Conservation (phyloP, 2,888 invertebrate genomes). For the Eremobia ochroleuca region DNA sequence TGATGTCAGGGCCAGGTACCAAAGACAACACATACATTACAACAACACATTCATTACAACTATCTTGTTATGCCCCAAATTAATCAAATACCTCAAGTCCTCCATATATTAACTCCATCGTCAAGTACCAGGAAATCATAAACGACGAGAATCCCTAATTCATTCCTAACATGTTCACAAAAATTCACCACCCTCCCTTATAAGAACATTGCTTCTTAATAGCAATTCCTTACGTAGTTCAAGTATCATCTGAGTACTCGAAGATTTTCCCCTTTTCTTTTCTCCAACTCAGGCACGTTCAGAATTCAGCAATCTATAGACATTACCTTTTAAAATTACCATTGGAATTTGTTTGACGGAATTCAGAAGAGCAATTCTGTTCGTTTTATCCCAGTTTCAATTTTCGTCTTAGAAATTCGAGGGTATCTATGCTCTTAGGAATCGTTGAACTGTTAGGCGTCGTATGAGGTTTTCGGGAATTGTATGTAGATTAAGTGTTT, state of each 20-base stretch:
- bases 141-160: slow-evolving; percentile 58
- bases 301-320: slow-evolving; percentile 60
- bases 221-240: slow-evolving; percentile 67
- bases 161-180: slow-evolving; percentile 50
- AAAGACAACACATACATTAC: too few relatives aligned
- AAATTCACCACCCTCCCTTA: slow-evolving; percentile 55
- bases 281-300: slow-evolving; percentile 52
- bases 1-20: too few relatives aligned
- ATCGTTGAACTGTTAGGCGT: slow-evolving; percentile 20
- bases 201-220: slow-evolving; percentile 64
- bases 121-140: slow-evolving; percentile 40
- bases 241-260: slow-evolving; percentile 58
- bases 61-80: not conserved
- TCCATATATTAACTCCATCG: not conserved
- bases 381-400: slow-evolving; percentile 57
- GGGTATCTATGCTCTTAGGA: slow-evolving; percentile 15
- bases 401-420: slow-evolving; percentile 44
- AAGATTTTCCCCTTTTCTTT: slow-evolving; percentile 54
- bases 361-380: slow-evolving; percentile 53
- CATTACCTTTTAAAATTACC: slow-evolving; percentile 68
- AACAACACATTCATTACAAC: too few relatives aligned
- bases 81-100: not conserved
- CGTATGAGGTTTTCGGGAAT: slow-evolving; percentile 17
- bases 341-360: slow-evolving; percentile 65
- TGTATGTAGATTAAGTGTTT: slow-evolving; percentile 7